These are phyloP conservation scores for Heterodera filipjevi DNA, from an alignment of 2,888 invertebrate species.

Conservation along the genomic window DNA sequence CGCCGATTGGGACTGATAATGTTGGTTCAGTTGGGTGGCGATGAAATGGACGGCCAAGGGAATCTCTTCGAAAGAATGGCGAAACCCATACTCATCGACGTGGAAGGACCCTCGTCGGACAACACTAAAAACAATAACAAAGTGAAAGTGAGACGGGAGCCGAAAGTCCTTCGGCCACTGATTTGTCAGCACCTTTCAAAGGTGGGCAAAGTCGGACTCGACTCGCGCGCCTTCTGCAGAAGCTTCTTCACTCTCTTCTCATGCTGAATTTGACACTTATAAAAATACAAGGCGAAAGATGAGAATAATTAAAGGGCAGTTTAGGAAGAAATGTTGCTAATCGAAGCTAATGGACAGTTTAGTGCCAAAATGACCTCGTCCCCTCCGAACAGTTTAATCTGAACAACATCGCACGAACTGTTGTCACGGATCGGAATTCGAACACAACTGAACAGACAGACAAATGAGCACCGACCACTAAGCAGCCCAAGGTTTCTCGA, in stretches of 20 bases:
- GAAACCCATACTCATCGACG: slow-evolving; percentile 70
- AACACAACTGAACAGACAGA: slow-evolving; percentile 64
- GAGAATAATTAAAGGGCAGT: no score
- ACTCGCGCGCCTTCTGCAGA: slow-evolving; percentile 67
- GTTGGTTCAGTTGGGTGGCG: slow-evolving; percentile 67
- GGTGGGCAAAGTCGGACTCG: slow-evolving; percentile 69
- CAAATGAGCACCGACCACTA: not conserved
- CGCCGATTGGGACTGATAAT: slow-evolving; percentile 66
- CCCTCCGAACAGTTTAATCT: slow-evolving; percentile 68
- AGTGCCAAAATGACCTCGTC: slow-evolving; percentile 68
- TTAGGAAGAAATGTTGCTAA: not conserved
- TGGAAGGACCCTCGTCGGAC: slow-evolving; percentile 45
- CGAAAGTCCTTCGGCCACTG: not conserved
- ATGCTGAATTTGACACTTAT: slow-evolving; percentile 65
- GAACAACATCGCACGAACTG: slow-evolving; percentile 66
- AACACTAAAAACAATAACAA: not conserved
- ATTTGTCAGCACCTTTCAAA: slow-evolving; percentile 66
- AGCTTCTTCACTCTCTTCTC: slow-evolving; percentile 67
- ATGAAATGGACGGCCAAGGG: slow-evolving; percentile 69
- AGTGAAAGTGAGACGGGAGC: no score
- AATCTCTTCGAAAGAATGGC: slow-evolving; percentile 67
- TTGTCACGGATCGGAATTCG: slow-evolving; percentile 68
- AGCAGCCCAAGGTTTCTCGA: not conserved
- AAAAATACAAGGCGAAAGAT: no score
- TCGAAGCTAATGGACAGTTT: not conserved